Percentiles rank a stretch among this genome's conserved stretches.
These are phyloP conservation scores for Bicyclus anynana DNA, from an alignment of 1,140 invertebrate genomes.

Conservation along the genomic window DNA sequence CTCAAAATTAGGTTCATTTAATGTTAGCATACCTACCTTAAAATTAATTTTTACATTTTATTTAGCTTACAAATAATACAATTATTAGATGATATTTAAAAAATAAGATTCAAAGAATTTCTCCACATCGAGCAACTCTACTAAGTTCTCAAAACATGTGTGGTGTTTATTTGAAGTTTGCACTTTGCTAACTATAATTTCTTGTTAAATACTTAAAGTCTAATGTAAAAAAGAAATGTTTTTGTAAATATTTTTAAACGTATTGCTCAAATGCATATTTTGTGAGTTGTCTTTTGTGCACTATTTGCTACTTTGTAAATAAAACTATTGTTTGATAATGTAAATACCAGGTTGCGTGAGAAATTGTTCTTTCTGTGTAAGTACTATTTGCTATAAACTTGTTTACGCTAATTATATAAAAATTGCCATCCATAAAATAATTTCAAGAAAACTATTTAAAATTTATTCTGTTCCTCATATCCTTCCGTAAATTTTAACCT, in stretches of 20 bases:
- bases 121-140: background rate
- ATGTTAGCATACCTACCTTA: too few species aligned
- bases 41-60: too few species aligned
- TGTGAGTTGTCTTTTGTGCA: slow-evolving; percentile 74
- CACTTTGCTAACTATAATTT: slow-evolving; percentile 37
- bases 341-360: slow-evolving; percentile 58
- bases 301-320: slow-evolving; percentile 73
- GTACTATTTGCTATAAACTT: slow-evolving; percentile 30
- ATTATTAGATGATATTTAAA: too few species aligned
- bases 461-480: background rate
- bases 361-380: slow-evolving; percentile 37
- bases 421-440: background rate
- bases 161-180: slow-evolving; percentile 13
- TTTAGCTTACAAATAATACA: too few species aligned
- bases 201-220: slow-evolving; percentile 33
- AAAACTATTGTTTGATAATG: slow-evolving; percentile 43
- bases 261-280: slow-evolving; percentile 77
- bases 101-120: too few species aligned
- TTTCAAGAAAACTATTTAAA: background rate
- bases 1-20: too few species aligned
- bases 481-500: background rate
- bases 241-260: slow-evolving; percentile 73
- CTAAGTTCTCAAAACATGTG: slow-evolving; percentile 6
- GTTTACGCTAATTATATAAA: background rate
- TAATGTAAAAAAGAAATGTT: slow-evolving; percentile 53